Percentiles rank a stretch among this genome's conserved stretches.
Evolutionary conservation across 2,113 vertebrate species (phyloP).

Genomic region (Eptesicus fuscus): DNA sequence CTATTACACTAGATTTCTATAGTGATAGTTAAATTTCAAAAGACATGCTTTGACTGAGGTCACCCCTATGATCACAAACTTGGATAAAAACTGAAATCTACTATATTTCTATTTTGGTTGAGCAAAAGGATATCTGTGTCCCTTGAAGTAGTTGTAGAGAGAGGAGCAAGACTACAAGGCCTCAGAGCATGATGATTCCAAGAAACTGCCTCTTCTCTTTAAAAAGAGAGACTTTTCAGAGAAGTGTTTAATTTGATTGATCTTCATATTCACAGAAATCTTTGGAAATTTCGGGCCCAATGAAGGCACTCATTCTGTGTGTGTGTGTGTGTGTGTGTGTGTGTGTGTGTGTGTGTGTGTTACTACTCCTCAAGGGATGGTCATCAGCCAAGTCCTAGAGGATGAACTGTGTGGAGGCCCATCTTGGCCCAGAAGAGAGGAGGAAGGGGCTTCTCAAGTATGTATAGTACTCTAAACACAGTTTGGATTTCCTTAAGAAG

Average conservation of each 20-base stretch:
- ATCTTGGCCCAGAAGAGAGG: background rate
- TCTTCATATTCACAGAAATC: conserved; percentile 25
- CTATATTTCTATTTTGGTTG: background rate
- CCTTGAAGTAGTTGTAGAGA: background rate
- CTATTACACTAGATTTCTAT: background rate
- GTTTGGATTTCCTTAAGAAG: conserved; percentile 54
- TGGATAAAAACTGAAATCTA: background rate
- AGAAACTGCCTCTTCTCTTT: background rate
- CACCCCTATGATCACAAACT: background rate
- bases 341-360: background rate
- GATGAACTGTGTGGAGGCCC: background rate
- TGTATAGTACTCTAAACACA: background rate
- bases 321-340: background rate
- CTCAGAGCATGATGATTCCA: background rate
- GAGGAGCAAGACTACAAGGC: background rate
- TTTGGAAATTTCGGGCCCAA: background rate
- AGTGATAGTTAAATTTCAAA: conserved; percentile 30
- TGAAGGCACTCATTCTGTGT: background rate
- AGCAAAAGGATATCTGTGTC: background rate
- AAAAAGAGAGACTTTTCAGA: background rate
- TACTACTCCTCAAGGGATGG: background rate
- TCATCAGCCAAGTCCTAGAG: background rate
- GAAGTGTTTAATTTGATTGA: background rate
- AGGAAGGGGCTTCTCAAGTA: background rate
- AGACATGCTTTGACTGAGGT: conserved; percentile 17